phyloP scores from a whole-genome alignment of 2,888 invertebrate genomes.

The Germaria angustata region DNA sequence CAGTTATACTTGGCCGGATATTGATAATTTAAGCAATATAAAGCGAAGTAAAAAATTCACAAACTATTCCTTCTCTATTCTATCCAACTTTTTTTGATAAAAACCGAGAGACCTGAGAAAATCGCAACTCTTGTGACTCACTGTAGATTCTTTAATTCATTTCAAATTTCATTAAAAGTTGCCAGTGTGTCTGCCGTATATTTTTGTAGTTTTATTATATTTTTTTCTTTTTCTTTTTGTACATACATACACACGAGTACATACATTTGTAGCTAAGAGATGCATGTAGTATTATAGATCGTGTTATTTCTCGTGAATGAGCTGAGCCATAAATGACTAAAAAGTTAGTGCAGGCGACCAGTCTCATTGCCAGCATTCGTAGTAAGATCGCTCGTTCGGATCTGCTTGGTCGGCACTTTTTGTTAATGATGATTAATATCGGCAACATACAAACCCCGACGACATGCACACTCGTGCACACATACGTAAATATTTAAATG shows the following conservation, averaged over 20 bases:
- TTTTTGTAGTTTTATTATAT: not conserved
- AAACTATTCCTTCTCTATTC: not conserved
- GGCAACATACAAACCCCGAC: constrained; percentile 32
- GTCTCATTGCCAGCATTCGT: constrained; percentile 21
- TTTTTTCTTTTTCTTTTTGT: not conserved
- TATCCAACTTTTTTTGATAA: no score
- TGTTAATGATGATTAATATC: constrained; percentile 56
- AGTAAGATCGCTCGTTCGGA: constrained; percentile 4
- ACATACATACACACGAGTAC: not conserved
- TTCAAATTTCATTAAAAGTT: constrained; percentile 42
- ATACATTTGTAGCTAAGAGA: not conserved
- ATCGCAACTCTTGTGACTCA: not conserved
- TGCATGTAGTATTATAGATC: constrained; percentile 31
- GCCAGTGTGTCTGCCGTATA: constrained; percentile 63
- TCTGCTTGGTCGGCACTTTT: constrained; percentile 48
- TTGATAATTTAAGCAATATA: no score
- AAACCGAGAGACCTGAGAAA: not conserved
- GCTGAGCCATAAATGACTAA: constrained; percentile 32
- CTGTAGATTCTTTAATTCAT: constrained; percentile 44
- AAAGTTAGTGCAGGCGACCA: constrained; percentile 32
- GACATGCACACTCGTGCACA: not conserved
- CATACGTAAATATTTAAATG: not conserved
- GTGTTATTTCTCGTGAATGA: constrained; percentile 50
- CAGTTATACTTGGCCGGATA: no score
- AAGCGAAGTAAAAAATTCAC: no score